phyloP scores from a whole-genome alignment of 2,888 invertebrate genomes.

The Philereme transversata region DNA sequence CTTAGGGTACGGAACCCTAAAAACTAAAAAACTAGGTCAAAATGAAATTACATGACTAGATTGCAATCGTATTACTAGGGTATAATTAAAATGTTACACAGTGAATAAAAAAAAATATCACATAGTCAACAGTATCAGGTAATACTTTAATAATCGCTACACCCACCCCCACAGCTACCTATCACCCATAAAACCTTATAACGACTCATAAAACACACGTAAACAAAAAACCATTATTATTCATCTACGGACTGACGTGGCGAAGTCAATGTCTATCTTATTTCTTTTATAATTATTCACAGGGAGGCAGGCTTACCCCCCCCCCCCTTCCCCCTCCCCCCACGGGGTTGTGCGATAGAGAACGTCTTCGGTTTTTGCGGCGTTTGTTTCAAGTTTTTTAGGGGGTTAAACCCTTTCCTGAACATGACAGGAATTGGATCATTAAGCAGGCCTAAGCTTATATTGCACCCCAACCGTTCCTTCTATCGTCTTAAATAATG shows the following conservation, averaged over 20 bases:
- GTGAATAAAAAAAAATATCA: neutral
- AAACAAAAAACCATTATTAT: slow-evolving; percentile 81
- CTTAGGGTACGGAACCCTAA: too few relatives aligned
- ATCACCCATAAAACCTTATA: slow-evolving; percentile 53
- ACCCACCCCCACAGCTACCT: slow-evolving; percentile 37
- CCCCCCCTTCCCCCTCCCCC: slow-evolving; percentile 38
- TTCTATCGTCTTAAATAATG: slow-evolving; percentile 46
- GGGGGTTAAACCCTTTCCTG: slow-evolving; percentile 83
- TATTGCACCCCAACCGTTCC: slow-evolving; percentile 35
- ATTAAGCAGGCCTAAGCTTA: slow-evolving; percentile 74
- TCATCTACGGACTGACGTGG: slow-evolving; percentile 79
- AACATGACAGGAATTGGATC: slow-evolving; percentile 84
- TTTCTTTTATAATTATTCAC: slow-evolving; percentile 84
- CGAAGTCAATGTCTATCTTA: slow-evolving; percentile 83
- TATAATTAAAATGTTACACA: too few relatives aligned
- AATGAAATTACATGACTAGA: too few relatives aligned
- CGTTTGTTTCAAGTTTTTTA: slow-evolving; percentile 84
- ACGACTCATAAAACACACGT: slow-evolving; percentile 72
- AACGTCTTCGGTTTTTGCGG: slow-evolving; percentile 84
- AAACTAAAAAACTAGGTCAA: too few relatives aligned
- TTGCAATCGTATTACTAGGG: too few relatives aligned
- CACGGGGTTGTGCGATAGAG: slow-evolving; percentile 63
- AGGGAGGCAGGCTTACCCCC: slow-evolving; percentile 44
- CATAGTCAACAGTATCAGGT: slow-evolving; percentile 10
- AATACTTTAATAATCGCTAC: slow-evolving; percentile 57